Percentiles rank a stretch among this genome's conserved stretches.
Conservation (phyloP, 2,888 invertebrate species). For the Teleiodes luculella region DNA sequence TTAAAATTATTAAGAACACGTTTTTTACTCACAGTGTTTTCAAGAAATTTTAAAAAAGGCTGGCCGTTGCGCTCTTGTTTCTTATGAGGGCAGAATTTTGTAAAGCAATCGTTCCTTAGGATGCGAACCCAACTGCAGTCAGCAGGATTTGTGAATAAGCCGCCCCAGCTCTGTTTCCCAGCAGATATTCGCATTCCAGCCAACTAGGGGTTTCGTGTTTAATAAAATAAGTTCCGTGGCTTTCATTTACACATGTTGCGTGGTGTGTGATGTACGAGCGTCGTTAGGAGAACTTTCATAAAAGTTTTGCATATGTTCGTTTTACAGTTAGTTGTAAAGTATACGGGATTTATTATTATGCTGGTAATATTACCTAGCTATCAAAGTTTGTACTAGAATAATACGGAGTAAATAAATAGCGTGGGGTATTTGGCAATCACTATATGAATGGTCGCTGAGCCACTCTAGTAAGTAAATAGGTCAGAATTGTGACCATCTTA, state of each 20-base stretch:
- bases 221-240: conserved; percentile 35
- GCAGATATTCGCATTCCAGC: conserved; percentile 48
- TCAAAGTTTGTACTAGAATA: no score
- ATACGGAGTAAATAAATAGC: no score
- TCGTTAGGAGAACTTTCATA: not conserved
- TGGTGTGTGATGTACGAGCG: not conserved
- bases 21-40: no score
- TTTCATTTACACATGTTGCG: conserved; percentile 7
- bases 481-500: no score
- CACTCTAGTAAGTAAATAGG: no score
- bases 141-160: conserved; percentile 70
- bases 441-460: no score
- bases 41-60: not conserved
- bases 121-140: conserved; percentile 44
- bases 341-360: no score
- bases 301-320: not conserved
- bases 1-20: no score
- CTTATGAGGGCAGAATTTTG: no score
- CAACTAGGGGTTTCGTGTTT: conserved; percentile 41
- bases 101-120: conserved; percentile 25
- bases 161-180: conserved; percentile 60
- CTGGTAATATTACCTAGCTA: no score
- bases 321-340: no score
- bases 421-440: no score
- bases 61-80: not conserved